phyloP scores from a whole-genome alignment of 2,797 vertebrate species.

The Notolabrus celidotus region DNA sequence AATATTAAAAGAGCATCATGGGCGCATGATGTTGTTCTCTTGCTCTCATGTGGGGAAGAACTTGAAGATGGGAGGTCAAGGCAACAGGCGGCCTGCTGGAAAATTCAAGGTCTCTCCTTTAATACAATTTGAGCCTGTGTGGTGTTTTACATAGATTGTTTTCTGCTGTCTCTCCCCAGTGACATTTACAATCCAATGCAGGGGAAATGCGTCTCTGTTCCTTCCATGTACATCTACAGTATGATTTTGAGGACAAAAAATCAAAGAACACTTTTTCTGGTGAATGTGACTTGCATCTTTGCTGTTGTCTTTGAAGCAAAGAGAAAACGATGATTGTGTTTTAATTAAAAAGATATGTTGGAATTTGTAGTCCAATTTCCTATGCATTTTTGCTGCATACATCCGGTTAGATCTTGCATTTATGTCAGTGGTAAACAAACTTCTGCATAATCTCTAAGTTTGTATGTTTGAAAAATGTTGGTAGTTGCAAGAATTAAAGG shows the following conservation, averaged over 20 bases:
- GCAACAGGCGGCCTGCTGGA: constrained; percentile 61
- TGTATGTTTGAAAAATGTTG: neutral
- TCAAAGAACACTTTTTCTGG: constrained; percentile 1
- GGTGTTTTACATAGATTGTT: constrained; percentile 18
- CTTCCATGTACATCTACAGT: neutral
- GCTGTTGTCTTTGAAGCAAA: constrained; percentile 18
- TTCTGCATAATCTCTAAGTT: neutral
- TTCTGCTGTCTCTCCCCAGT: neutral
- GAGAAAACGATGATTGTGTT: neutral
- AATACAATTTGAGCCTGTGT: constrained; percentile 26
- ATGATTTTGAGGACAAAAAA: neutral
- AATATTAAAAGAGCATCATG: constrained; percentile 20
- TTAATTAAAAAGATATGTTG: neutral
- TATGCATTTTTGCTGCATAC: neutral
- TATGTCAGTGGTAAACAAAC: neutral
- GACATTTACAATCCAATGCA: constrained; percentile 11
- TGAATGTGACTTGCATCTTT: constrained; percentile 7
- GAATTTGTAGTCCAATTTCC: neutral
- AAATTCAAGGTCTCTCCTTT: constrained; percentile 56
- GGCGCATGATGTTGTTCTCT: constrained; percentile 21
- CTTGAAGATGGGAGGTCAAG: constrained; percentile 61
- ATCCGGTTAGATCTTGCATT: neutral
- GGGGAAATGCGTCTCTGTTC: constrained; percentile 7
- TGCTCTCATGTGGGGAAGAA: constrained; percentile 31
- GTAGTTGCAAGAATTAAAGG: neutral